Base-by-base conservation (phyloP, 2,888 invertebrate genomes). In the Dasypolia templi region DNA sequence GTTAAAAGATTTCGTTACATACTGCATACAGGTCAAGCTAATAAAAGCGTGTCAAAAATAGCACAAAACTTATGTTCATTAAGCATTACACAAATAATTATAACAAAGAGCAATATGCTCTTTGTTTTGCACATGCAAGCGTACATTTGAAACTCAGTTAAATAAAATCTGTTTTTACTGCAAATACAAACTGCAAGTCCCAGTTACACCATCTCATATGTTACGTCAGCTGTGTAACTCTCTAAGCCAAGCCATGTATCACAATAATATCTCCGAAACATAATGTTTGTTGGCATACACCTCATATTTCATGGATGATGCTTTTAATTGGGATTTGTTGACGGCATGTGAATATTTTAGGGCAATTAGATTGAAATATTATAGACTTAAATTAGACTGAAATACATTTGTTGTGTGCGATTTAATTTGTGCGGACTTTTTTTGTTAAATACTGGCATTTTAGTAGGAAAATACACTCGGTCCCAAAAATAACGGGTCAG, bases 311-410 rank as follows among this genome's bases (percentile, higher is more conserved):
- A 75, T 42, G n/a, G 14, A 35, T 46, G n/a, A 32, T 62, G n/a
- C 35, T 55, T 68, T 69, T 81, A 78, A 81, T 78, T 78, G 32
- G 46, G 61, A 78, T 81, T 78, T 81, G 75, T 78, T 68, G 78
- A 53, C 46, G 55, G 68, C 22, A 5, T 64, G 39, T 77, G 79
- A 66, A 68, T n/a, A 75, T 66, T 75, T 75, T 55, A n/a, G 46
- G 14, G 51, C 22, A 71, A 67, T 79, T 63, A 39, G 0, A 58
- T 12, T 67, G 49, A 75, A 39, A 64, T 67, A 51, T 69, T 39
- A 66, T 39, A 19, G 14, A 72, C 49, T 42, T n/a, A n/a, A n/a
- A n/a, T n/a, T n/a, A n/a, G n/a, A n/a, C n/a, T n/a, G n/a, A 63
- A 29, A 42, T 26, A 9, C 55, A 62, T 62, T 32, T 51, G 29